These are phyloP conservation scores for Cyanistes caeruleus DNA, from an alignment of 2,113 vertebrate species.

Conservation along the genomic window DNA sequence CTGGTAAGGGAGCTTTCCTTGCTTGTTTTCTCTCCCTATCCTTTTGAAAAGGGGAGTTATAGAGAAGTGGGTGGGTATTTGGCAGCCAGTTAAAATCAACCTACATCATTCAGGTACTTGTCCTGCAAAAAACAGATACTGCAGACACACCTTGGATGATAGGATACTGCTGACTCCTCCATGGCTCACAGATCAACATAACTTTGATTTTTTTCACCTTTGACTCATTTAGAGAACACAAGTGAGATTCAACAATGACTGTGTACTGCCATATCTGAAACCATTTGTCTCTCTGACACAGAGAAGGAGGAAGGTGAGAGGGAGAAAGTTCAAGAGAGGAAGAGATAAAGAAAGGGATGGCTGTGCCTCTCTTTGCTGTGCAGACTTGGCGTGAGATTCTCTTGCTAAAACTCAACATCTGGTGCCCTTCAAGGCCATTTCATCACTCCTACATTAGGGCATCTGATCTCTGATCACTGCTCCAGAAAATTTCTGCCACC, in stretches of 20 bases:
- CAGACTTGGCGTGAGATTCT: fast-evolving
- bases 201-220: background rate
- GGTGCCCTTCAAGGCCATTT: background rate
- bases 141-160: background rate
- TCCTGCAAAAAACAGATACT: background rate
- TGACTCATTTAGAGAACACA: background rate
- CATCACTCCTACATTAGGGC: background rate
- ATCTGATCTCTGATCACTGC: background rate
- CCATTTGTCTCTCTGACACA: background rate
- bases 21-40: background rate
- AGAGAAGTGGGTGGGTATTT: background rate
- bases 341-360: background rate
- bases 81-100: background rate
- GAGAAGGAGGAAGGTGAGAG: background rate
- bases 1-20: background rate
- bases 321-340: background rate
- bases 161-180: background rate
- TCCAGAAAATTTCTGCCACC: background rate
- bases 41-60: background rate
- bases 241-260: background rate
- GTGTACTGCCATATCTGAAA: background rate
- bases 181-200: background rate
- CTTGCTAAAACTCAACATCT: background rate
- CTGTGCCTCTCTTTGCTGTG: background rate
- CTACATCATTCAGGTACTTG: background rate